Base-by-base conservation (phyloP, 2,888 invertebrate species). In the Drosophila anomelani region DNA sequence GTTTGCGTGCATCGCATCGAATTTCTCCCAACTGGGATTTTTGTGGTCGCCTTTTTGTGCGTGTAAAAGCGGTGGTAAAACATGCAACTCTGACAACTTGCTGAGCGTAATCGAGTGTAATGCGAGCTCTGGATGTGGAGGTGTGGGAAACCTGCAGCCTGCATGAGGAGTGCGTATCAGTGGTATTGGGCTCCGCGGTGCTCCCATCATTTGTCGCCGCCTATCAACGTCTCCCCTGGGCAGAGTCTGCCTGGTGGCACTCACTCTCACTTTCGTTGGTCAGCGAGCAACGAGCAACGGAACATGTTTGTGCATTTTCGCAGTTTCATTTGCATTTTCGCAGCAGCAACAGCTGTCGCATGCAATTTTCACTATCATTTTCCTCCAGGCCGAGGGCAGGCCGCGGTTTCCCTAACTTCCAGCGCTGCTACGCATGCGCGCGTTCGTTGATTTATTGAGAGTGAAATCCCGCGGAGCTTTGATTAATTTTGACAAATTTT, bases 401-500 rank as follows among this genome's bases (percentile, higher is more conserved):
- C 43, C 15, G n/a, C 17, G 51, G 32, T 43, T 54, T 49, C 51
- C 72, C 49, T 69, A 32, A 34, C 39, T 49, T 26, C 20, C 20
- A 36, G 29, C 36, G 38, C 68, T 41, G 66, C 59, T 55, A 75
- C 71, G 44, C 67, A 76, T 66, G 67, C 74, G 62, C 73, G 41
- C 51, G 46, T 62, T 51, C 61, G 71, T 62, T 88, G 85, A 85
- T 85, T 85, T 85, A 85, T 85, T 70, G 84, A 77, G 87, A 85
- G 85, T 85, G 85, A 85, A 88, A 85, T 87, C 69, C 75, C 60
- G 78, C 76, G 54, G 26, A 71, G 68, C 74, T 74, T 89, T 85
- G 89, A 87, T 88, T 87, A 88, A 85, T 87, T 87, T 81, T 87
- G 88, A 88, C 89, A 82, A 87, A 89, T 87, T 87, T 86, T 44